Evolutionary conservation across 2,888 invertebrate genomes (phyloP), one percentile per base, ranked within the genome.

Genomic region (Scotopteryx bipunctaria): DNA sequence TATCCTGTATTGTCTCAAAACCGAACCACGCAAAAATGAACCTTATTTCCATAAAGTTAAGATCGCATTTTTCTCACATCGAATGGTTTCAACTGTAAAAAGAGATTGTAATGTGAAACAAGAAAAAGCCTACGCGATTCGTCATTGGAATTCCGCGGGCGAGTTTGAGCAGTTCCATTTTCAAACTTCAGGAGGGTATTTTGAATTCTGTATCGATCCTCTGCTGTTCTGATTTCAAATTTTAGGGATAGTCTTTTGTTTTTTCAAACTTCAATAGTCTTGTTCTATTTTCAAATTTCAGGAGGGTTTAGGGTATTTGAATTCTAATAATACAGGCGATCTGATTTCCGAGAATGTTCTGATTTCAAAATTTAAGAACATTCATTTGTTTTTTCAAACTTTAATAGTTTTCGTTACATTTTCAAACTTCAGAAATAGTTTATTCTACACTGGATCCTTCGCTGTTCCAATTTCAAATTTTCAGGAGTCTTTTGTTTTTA

Each of bases 121-220:
- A 86, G 89, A 89, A 89, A 89, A 88, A 89, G 83, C 86, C 82
- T 84, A 76, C 79, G 74, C 86, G 84, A 87, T 85, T 86, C 89
- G 86, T 89, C 89, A 89, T 89, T 89, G 82, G 77, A 83, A 89
- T 89, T 87, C 86, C 86, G 83, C 85, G 86, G 84, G 77, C 80
- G 84, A 82, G 76, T 79, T 80, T 76, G 72, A 72, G 71, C 62
- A 72, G 75, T 79, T 78, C 81, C 77, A 82, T 85, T 83, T 84
- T 82, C 83, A 78, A 80, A 81, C 71, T 70, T 71, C 60, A 55
- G 56, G 73, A 66, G 73, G 64, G 66, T 66, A 73, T 78, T 83
- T 81, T 73, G 69, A 75, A 76, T 78, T 77, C 71, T 25, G 69
- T 73, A 81, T 79, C 71, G 71, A 75, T 73, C 67, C 60, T 25